phyloP scores from a whole-genome alignment of 2,113 vertebrate genomes.

The Phaetusa simplex region DNA sequence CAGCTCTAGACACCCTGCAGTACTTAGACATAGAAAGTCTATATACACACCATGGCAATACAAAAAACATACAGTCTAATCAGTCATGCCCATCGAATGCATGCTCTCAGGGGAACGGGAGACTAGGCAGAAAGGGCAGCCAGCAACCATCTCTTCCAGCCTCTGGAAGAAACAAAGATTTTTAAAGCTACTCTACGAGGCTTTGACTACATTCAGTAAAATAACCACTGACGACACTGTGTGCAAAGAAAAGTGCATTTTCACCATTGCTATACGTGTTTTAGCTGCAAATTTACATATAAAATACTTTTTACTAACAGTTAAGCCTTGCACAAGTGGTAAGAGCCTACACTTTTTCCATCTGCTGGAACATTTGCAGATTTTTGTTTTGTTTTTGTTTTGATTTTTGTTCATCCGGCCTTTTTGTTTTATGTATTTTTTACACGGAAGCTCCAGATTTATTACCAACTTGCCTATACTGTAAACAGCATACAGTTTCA shows the following conservation, averaged over 20 bases:
- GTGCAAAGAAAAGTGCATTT: not conserved
- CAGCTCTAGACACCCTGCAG: not conserved
- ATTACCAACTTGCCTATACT: not conserved
- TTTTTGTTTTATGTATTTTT: not conserved
- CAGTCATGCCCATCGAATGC: not conserved
- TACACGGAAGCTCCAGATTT: not conserved
- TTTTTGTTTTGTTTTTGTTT: not conserved
- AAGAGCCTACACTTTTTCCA: not conserved
- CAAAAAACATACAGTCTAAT: not conserved
- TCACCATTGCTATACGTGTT: not conserved
- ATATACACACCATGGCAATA: not conserved
- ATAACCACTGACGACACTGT: not conserved
- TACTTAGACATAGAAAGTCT: not conserved
- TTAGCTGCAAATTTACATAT: not conserved
- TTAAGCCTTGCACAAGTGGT: not conserved
- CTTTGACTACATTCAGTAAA: not conserved
- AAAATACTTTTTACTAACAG: not conserved
- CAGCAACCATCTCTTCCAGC: not conserved
- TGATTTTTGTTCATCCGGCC: not conserved
- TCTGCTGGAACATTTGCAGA: not conserved
- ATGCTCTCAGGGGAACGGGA: not conserved
- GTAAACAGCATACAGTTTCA: conserved; percentile 18
- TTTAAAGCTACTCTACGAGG: not conserved
- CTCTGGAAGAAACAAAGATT: not conserved
- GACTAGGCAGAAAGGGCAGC: not conserved